Conservation (phyloP, 2,888 invertebrate species). For the Andrena praecox region DNA sequence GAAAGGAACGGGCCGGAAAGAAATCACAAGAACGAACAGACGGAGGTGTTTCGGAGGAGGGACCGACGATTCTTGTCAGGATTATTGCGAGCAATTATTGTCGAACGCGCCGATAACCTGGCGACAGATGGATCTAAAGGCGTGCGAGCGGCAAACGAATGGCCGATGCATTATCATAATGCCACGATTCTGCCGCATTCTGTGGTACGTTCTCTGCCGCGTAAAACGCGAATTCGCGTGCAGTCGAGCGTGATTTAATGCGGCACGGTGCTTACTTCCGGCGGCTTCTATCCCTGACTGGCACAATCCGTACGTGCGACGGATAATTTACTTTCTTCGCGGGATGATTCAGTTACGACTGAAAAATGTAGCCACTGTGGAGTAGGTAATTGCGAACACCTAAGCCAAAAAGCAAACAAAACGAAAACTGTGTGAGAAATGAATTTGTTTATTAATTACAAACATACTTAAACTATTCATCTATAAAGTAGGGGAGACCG, state of each 20-base stretch:
- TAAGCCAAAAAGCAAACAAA: too few species aligned
- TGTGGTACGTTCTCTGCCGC: constrained; percentile 40
- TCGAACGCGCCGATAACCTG: constrained; percentile 47
- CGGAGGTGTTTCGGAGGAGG: neutral
- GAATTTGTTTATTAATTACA: too few species aligned
- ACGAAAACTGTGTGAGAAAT: too few species aligned
- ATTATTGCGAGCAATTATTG: constrained; percentile 59
- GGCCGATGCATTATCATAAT: constrained; percentile 77
- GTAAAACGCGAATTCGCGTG: constrained; percentile 66
- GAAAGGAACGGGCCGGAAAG: constrained; percentile 19
- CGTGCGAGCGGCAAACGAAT: constrained; percentile 43
- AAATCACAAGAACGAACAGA: constrained; percentile 5
- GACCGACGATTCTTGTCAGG: constrained; percentile 15
- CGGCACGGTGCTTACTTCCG: constrained; percentile 50
- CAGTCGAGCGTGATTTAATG: constrained; percentile 64
- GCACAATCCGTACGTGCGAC: neutral
- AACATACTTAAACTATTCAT: too few species aligned
- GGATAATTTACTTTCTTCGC: neutral
- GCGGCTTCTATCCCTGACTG: constrained; percentile 17
- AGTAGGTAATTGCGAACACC: too few species aligned
- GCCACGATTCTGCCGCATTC: constrained; percentile 72
- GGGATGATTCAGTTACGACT: neutral
- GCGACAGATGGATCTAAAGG: constrained; percentile 57
- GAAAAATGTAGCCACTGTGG: too few species aligned
- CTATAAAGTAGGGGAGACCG: too few species aligned